These are phyloP conservation scores for Phoebastria nigripes DNA, from an alignment of 2,797 vertebrate species.

Conservation along the genomic window DNA sequence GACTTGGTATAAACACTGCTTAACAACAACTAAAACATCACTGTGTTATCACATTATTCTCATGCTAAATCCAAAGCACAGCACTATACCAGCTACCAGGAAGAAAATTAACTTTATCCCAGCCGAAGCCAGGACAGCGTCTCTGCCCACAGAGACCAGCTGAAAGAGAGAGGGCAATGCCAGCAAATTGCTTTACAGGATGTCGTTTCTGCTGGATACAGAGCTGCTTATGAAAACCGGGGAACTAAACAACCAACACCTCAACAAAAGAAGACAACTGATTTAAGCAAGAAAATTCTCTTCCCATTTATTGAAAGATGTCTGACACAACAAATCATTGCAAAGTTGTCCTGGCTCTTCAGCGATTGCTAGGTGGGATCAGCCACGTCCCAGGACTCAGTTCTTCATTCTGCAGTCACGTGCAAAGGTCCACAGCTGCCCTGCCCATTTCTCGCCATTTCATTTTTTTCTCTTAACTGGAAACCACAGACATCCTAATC, in stretches of 20 bases:
- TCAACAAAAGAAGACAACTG: background rate
- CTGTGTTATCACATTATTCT: too few species aligned
- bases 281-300: background rate
- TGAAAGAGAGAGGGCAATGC: background rate
- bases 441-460: background rate
- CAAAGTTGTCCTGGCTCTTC: background rate
- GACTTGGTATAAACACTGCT: too few species aligned
- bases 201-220: background rate
- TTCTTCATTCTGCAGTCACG: background rate
- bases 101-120: too few species aligned
- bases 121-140: too few species aligned
- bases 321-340: background rate
- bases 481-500: background rate
- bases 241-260: background rate
- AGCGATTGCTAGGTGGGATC: background rate
- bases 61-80: too few species aligned
- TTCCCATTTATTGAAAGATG: background rate
- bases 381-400: background rate
- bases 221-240: background rate
- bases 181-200: background rate
- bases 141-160: background rate
- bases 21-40: too few species aligned
- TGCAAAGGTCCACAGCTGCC: background rate
- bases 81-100: too few species aligned
- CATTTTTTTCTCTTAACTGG: background rate